These are phyloP conservation scores for Oncopeltus fasciatus DNA, from an alignment of 1,140 invertebrate species.

Conservation along the genomic window DNA sequence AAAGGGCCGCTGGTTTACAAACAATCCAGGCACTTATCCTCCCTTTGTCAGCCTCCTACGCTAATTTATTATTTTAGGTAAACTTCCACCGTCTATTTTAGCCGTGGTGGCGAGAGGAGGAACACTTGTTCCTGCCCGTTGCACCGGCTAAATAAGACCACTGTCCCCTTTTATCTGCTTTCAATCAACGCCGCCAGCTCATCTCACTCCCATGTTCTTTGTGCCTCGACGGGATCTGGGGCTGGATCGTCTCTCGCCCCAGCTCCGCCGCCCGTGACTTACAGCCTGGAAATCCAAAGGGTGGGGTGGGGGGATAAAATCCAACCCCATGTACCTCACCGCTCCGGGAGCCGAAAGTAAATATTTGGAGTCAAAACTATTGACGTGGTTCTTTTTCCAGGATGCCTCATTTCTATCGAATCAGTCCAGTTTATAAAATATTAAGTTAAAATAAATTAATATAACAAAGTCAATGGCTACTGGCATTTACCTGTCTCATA, in stretches of 20 bases:
- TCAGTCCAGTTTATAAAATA: too few relatives aligned
- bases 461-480: too few relatives aligned
- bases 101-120: not conserved
- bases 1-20: not conserved
- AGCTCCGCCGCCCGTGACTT: not conserved
- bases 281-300: not conserved
- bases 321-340: too few relatives aligned
- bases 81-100: not conserved
- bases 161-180: not conserved
- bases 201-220: too few relatives aligned
- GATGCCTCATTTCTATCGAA: too few relatives aligned
- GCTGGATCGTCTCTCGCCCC: not conserved
- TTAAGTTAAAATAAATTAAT: too few relatives aligned
- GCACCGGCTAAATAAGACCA: not conserved
- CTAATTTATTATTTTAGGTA: constrained; percentile 1
- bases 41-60: constrained; percentile 1
- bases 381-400: too few relatives aligned
- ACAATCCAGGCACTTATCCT: not conserved
- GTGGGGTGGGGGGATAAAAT: too few relatives aligned
- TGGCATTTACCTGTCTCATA: too few relatives aligned
- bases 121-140: not conserved
- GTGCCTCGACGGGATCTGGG: not conserved
- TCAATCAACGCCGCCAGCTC: too few relatives aligned
- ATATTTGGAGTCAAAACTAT: too few relatives aligned
- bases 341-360: too few relatives aligned